Evolutionary conservation across 2,797 vertebrate genomes (phyloP).

Genomic region (Sternotherus odoratus): DNA sequence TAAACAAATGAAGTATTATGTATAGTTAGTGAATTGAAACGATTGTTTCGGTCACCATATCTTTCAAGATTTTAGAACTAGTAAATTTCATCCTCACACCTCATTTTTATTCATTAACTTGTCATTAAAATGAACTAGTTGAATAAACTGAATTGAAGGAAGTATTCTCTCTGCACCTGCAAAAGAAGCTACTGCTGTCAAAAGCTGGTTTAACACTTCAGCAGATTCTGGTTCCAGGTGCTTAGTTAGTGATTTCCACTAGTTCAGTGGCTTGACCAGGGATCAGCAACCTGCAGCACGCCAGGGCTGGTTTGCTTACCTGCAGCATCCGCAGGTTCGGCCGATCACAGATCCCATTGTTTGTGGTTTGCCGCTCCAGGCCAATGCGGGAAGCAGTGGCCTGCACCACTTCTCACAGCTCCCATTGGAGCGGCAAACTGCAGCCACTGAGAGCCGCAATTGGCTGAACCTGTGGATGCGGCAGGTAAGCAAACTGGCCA

Average conservation of each 20-base stretch:
- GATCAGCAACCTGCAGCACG: no score
- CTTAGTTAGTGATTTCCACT: background rate
- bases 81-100: background rate
- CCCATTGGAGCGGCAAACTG: no score
- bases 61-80: background rate
- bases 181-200: background rate
- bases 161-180: background rate
- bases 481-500: no score
- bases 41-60: background rate
- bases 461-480: no score
- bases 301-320: no score
- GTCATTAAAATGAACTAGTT: background rate
- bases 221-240: background rate
- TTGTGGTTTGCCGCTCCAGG: no score
- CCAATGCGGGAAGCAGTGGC: no score
- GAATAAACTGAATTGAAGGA: background rate
- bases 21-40: background rate
- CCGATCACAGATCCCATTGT: no score
- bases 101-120: background rate
- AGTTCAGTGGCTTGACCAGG: background rate
- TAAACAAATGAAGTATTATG: background rate
- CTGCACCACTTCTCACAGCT: rapidly evolving
- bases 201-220: background rate
- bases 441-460: no score
- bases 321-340: no score